phyloP scores from a whole-genome alignment of 2,888 invertebrate species.

The Andrena minutula region DNA sequence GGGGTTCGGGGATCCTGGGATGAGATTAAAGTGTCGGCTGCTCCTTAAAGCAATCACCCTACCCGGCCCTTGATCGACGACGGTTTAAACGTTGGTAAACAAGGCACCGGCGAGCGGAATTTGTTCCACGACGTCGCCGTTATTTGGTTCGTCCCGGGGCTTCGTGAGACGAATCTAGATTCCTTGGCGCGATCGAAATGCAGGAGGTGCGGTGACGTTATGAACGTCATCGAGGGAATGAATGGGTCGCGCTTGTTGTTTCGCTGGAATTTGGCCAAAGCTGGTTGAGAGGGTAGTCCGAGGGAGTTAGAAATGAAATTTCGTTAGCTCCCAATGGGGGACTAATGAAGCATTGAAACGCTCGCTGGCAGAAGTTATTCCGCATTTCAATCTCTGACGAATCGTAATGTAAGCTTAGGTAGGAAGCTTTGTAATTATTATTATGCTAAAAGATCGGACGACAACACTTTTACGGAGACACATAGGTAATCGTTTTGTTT shows the following conservation, averaged over 20 bases:
- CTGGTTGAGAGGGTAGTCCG: background rate
- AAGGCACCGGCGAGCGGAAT: slow-evolving; percentile 21
- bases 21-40: slow-evolving; percentile 62
- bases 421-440: too few species aligned
- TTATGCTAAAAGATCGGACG: too few species aligned
- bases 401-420: too few species aligned
- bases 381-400: too few species aligned
- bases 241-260: slow-evolving; percentile 16
- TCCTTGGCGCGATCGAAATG: slow-evolving; percentile 16
- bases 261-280: slow-evolving; percentile 17
- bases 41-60: slow-evolving; percentile 24
- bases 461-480: too few species aligned
- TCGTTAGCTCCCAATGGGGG: background rate
- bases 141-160: slow-evolving; percentile 36
- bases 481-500: background rate
- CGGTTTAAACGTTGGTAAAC: slow-evolving; percentile 52
- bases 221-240: slow-evolving; percentile 18
- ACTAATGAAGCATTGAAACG: background rate
- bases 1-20: background rate
- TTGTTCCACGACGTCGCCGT: slow-evolving; percentile 20
- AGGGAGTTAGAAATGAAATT: slow-evolving; percentile 19
- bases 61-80: background rate
- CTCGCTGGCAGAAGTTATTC: background rate
- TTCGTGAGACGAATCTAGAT: slow-evolving; percentile 23
- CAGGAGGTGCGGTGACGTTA: slow-evolving; percentile 6